Conservation (phyloP, 2,113 vertebrate species). For the Engystomops pustulosus region DNA sequence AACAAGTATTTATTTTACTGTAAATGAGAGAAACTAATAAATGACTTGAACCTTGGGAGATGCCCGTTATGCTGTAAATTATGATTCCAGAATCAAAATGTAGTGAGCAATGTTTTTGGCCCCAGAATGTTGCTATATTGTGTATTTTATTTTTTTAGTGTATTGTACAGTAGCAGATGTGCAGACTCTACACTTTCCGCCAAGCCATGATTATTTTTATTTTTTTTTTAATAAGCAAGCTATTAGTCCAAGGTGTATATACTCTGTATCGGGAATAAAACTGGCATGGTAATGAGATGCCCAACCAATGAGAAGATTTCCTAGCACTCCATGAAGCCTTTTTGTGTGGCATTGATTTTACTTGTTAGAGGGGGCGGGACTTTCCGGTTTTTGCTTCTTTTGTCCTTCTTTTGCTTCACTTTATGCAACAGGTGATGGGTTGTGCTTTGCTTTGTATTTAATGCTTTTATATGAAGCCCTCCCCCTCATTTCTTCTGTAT, state of each 20-base stretch:
- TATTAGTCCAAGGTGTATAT: slow-evolving; percentile 96
- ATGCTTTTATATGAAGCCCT: slow-evolving; percentile 72
- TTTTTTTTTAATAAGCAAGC: slow-evolving; percentile 88
- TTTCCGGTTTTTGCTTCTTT: background rate
- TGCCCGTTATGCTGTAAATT: slow-evolving; percentile 98
- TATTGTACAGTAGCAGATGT: slow-evolving; percentile 91
- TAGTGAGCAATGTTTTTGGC: slow-evolving; percentile 94
- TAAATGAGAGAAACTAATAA: slow-evolving; percentile 93
- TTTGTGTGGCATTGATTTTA: slow-evolving; percentile 72
- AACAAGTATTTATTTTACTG: slow-evolving; percentile 99
- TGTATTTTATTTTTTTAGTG: slow-evolving; percentile 81
- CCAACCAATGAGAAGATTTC: slow-evolving; percentile 76
- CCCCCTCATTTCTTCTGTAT: slow-evolving; percentile 67
- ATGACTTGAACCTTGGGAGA: slow-evolving; percentile 97
- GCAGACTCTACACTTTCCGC: slow-evolving; percentile 77
- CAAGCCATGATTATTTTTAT: slow-evolving; percentile 85
- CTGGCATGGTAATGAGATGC: slow-evolving; percentile 86
- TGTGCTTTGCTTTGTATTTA: slow-evolving; percentile 71
- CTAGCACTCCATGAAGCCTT: slow-evolving; percentile 86
- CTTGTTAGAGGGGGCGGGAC: slow-evolving; percentile 63
- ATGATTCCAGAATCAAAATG: slow-evolving; percentile 96
- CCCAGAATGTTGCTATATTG: slow-evolving; percentile 87
- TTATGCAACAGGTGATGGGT: slow-evolving; percentile 67
- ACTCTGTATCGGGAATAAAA: slow-evolving; percentile 88
- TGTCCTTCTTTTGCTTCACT: slow-evolving; percentile 41